Evolutionary conservation across 2,888 invertebrate genomes (phyloP).

Genomic region (Masnerella sp.): DNA sequence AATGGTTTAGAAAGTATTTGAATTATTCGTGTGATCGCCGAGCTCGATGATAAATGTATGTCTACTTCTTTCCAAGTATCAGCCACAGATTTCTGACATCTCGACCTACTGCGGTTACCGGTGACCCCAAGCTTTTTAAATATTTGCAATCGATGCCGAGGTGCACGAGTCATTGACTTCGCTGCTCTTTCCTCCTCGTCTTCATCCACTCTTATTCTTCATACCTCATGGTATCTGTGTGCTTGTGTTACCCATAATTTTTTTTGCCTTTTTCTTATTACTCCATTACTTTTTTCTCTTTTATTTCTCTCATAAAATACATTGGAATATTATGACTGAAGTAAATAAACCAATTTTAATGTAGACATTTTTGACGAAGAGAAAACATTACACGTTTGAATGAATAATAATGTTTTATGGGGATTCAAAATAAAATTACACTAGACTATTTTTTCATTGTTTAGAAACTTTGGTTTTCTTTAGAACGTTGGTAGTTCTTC

Average conservation of each 20-base stretch:
- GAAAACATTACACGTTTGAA: too few relatives aligned
- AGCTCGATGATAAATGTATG: constrained; percentile 18
- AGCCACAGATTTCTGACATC: constrained; percentile 32
- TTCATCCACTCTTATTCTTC: constrained; percentile 41
- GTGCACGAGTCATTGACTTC: constrained; percentile 72
- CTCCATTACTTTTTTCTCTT: neutral
- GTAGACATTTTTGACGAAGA: too few relatives aligned
- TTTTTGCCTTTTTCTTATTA: neutral
- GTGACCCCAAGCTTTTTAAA: constrained; percentile 72
- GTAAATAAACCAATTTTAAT: neutral
- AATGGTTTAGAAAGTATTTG: neutral
- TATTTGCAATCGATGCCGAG: constrained; percentile 73
- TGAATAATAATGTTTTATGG: too few relatives aligned
- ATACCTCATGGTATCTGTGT: constrained; percentile 13
- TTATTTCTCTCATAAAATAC: neutral
- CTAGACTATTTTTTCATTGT: too few relatives aligned
- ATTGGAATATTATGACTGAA: neutral
- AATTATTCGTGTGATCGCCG: neutral
- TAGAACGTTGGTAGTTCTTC: too few relatives aligned
- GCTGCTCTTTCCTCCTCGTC: constrained; percentile 49
- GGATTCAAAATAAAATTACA: too few relatives aligned
- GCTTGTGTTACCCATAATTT: constrained; percentile 1
- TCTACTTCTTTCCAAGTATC: constrained; percentile 9
- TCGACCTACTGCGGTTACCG: constrained; percentile 56
- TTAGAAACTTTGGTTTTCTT: too few relatives aligned